A percentile compares a stretch with the other conserved stretches of the same genome.
phyloP scores from a whole-genome alignment of 1,140 invertebrate genomes.

The Rhagoletis zephyria region DNA sequence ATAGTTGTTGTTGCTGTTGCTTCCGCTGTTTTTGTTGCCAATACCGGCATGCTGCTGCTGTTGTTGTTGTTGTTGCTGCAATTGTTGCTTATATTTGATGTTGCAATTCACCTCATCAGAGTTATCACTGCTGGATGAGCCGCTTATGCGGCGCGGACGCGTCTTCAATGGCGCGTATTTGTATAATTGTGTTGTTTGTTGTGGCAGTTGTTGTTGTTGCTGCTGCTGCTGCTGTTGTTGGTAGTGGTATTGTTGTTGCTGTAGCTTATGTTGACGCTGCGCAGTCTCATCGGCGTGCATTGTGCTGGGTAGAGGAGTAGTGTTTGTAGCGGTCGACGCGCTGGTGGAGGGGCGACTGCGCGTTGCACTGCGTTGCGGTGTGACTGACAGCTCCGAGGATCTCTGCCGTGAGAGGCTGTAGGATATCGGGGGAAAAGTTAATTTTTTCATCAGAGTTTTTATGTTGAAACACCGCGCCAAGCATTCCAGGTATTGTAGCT shows the following conservation, averaged over 20 bases:
- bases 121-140: slow-evolving; percentile 71
- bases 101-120: slow-evolving; percentile 54
- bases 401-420: slow-evolving; percentile 68
- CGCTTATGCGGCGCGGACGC: slow-evolving; percentile 65
- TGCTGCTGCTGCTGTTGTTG: slow-evolving; percentile 41
- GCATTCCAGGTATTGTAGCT: no score
- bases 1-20: slow-evolving; percentile 54
- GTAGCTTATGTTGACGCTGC: slow-evolving; percentile 2
- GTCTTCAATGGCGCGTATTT: slow-evolving; percentile 30
- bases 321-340: background rate
- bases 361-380: slow-evolving; percentile 56
- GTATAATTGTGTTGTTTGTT: slow-evolving; percentile 31
- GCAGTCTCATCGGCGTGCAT: background rate
- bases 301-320: background rate
- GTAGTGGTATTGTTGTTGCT: background rate
- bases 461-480: background rate
- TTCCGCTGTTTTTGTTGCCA: slow-evolving; percentile 58
- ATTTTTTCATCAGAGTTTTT: background rate
- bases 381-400: slow-evolving; percentile 60
- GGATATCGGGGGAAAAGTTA: slow-evolving; percentile 43
- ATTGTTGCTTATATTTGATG: slow-evolving; percentile 38
- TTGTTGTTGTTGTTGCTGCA: slow-evolving; percentile 23
- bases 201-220: slow-evolving; percentile 53
- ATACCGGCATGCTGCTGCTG: slow-evolving; percentile 55
- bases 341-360: slow-evolving; percentile 50